Percentiles rank a stretch among this genome's conserved stretches.
Conservation (phyloP, 2,797 vertebrate species). For the Otolemur crassicaudatus region DNA sequence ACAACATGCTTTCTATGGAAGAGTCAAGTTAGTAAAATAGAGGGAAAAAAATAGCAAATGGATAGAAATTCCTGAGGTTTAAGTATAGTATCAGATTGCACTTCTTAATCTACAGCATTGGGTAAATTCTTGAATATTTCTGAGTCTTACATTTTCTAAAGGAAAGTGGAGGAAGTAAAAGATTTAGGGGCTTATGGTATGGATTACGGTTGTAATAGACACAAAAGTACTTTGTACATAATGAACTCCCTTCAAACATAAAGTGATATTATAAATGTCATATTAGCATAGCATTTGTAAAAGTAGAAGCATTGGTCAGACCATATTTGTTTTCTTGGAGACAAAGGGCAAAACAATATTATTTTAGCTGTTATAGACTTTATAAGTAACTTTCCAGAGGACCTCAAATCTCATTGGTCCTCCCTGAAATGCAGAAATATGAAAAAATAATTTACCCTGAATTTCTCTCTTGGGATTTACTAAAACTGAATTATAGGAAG, state of each 20-base stretch:
- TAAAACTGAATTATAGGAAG: background rate
- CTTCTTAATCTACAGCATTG: background rate
- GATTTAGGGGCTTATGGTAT: background rate
- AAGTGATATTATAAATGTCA: background rate
- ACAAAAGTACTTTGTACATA: background rate
- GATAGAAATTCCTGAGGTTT: background rate
- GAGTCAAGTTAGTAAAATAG: background rate
- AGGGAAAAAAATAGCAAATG: background rate
- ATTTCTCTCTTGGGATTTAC: background rate
- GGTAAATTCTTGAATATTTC: background rate
- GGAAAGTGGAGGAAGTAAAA: background rate
- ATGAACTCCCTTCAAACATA: background rate
- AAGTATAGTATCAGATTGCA: too few species aligned
- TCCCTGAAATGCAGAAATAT: background rate
- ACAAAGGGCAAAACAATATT: background rate
- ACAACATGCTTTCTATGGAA: background rate
- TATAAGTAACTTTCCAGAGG: slow-evolving; percentile 20
- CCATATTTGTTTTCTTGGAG: background rate
- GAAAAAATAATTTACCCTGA: background rate
- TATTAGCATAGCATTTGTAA: slow-evolving; percentile 12
- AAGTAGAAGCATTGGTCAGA: background rate
- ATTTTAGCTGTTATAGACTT: background rate
- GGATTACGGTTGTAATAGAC: background rate
- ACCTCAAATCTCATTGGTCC: background rate
- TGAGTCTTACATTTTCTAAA: background rate